Evolutionary conservation across 2,113 vertebrate genomes (phyloP).

Genomic region (Nothoprocta perdicaria): DNA sequence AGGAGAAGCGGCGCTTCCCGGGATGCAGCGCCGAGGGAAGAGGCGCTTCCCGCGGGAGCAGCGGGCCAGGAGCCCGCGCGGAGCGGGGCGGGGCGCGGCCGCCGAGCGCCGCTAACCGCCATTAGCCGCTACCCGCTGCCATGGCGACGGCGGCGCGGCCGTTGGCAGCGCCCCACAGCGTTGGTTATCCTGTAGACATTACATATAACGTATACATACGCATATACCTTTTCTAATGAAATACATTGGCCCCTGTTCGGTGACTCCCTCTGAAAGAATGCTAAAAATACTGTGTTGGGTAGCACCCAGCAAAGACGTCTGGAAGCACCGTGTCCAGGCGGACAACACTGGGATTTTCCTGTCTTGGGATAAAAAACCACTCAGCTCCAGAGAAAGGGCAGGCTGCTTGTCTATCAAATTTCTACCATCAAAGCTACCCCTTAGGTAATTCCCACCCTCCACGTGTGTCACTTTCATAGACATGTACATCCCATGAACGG

Average conservation of each 20-base stretch:
- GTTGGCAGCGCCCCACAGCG: neutral
- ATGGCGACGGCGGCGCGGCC: neutral
- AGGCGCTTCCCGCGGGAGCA: rapidly evolving
- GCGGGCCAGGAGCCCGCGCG: neutral
- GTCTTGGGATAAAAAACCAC: neutral
- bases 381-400: neutral
- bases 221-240: too few relatives aligned
- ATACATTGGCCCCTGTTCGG: too few relatives aligned
- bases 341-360: too few relatives aligned
- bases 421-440: neutral
- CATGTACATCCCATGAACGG: rapidly evolving
- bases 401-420: neutral
- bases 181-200: too few relatives aligned
- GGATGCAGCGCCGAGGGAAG: rapidly evolving
- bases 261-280: too few relatives aligned
- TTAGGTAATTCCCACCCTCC: neutral
- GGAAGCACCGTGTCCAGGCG: too few relatives aligned
- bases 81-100: too few relatives aligned
- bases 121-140: neutral
- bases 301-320: too few relatives aligned
- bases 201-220: too few relatives aligned
- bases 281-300: too few relatives aligned
- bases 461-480: neutral
- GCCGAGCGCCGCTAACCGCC: neutral
- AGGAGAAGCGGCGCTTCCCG: neutral